Evolutionary conservation across 2,888 invertebrate species (phyloP).

Genomic region (Lasioglossum zephyrum): DNA sequence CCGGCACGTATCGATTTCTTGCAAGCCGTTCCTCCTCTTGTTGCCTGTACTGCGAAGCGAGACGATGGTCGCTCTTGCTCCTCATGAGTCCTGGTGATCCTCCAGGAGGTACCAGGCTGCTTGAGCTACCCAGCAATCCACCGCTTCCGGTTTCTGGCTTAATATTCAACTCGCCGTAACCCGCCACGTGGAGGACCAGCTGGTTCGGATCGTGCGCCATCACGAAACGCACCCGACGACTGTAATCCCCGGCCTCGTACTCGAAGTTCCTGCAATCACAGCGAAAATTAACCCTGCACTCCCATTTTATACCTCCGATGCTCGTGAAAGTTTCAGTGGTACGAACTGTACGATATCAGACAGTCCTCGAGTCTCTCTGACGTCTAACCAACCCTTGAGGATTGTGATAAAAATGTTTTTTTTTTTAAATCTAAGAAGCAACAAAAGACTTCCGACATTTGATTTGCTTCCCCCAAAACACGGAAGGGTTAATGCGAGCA

Average conservation of each 20-base stretch:
- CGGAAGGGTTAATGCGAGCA: neutral
- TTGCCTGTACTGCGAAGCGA: constrained; percentile 94
- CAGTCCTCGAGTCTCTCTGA: too few species aligned
- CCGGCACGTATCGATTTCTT: constrained; percentile 83
- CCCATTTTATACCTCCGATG: neutral
- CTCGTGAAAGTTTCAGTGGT: too few species aligned
- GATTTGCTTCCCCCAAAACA: neutral
- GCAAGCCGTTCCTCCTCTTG: constrained; percentile 88
- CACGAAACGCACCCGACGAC: constrained; percentile 92
- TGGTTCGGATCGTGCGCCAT: constrained; percentile 97
- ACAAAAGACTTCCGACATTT: neutral
- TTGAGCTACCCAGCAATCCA: constrained; percentile 81
- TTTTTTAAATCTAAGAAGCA: neutral
- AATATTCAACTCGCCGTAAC: constrained; percentile 95
- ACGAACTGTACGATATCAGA: too few species aligned
- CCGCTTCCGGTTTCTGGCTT: constrained; percentile 86
- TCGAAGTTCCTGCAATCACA: constrained; percentile 90
- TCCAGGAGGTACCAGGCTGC: constrained; percentile 87
- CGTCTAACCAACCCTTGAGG: too few species aligned
- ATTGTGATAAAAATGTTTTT: too few species aligned
- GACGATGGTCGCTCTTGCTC: constrained; percentile 96
- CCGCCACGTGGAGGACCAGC: constrained; percentile 93
- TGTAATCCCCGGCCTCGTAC: constrained; percentile 96
- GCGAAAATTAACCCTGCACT: constrained; percentile 26
- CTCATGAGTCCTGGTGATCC: constrained; percentile 92